Evolutionary conservation across 2,797 vertebrate genomes (phyloP).

Genomic region (Paratrypauchen microcephalus): DNA sequence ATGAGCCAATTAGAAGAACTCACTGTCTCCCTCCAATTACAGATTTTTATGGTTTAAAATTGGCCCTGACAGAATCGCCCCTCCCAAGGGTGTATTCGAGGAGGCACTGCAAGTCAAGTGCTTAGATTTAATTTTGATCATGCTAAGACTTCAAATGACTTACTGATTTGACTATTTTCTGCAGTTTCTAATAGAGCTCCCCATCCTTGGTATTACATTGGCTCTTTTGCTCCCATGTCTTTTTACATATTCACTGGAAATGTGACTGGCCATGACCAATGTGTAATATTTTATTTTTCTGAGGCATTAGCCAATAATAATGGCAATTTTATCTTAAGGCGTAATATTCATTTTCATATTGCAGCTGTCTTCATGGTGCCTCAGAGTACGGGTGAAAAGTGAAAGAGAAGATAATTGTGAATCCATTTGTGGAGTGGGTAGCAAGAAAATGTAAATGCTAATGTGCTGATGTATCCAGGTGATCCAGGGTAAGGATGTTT

Average conservation of each 20-base stretch:
- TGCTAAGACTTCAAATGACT: neutral
- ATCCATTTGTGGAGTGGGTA: neutral
- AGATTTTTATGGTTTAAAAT: neutral
- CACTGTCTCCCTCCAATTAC: neutral
- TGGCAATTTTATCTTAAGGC: neutral
- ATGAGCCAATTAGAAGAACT: slow-evolving; percentile 6
- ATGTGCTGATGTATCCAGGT: neutral
- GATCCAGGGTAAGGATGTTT: neutral
- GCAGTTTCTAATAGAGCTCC: neutral
- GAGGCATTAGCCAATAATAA: neutral
- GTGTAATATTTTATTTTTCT: neutral
- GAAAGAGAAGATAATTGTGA: neutral
- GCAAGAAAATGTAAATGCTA: neutral
- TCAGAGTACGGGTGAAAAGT: neutral
- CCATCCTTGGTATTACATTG: neutral
- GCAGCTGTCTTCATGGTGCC: neutral
- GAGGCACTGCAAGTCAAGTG: neutral
- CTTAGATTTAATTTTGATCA: neutral
- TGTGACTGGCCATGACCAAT: neutral
- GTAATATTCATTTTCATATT: neutral
- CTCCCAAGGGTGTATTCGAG: neutral
- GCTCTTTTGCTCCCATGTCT: neutral
- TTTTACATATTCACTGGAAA: neutral
- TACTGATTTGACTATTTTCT: slow-evolving; percentile 11
- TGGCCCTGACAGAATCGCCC: neutral